Evolutionary conservation across 2,888 invertebrate species (phyloP), one percentile per base, ranked within the genome.

Genomic region (Bellardia pandia): DNA sequence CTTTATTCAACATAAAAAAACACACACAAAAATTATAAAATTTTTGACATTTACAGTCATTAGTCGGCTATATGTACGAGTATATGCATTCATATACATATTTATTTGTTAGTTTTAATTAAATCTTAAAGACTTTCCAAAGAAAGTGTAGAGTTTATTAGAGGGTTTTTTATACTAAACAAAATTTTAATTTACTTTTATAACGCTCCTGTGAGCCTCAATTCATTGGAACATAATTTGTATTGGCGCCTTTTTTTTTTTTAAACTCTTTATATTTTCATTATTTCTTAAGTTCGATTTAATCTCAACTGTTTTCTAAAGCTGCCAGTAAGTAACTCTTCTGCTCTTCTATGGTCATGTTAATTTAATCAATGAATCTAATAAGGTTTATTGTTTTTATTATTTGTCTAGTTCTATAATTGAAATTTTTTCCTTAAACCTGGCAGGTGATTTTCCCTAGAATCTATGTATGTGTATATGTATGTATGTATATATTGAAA

Each of bases 11-110:
- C 13, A 53, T 14, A 60, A 58, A 60, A 58, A 48, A 56, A 23
- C 1, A 23, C 23, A 0, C 13, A 53, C 23, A 60, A 58, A 48
- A 58, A 48, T 45, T 42, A 83, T 53, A 64, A 66, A 72, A 71
- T 56, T 87, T 85, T 78, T 85, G 85, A 85, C 87, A 87, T 87
- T 87, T 85, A 85, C 75, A 78, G 58, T 75, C 85, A 78, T 87
- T 78, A 71, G 71, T 68, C 23, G 64, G 16, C 8, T 51, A 37
- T 23, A 23, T 23, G 23, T 23, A 23, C 23, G 23, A 23, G 23
- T 23, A 23, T 23, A 23, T 23, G 23, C 23, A 23, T 23, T 23
- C 23, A 13, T 75, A 16, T 60, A 16, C 8, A 9, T 69, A 33
- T n/a, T 9, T 37, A 81, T 74, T 71, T 74, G 53, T 69, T 53